Evolutionary conservation across 2,888 invertebrate genomes (phyloP).

Genomic region (Zygaena filipendulae): DNA sequence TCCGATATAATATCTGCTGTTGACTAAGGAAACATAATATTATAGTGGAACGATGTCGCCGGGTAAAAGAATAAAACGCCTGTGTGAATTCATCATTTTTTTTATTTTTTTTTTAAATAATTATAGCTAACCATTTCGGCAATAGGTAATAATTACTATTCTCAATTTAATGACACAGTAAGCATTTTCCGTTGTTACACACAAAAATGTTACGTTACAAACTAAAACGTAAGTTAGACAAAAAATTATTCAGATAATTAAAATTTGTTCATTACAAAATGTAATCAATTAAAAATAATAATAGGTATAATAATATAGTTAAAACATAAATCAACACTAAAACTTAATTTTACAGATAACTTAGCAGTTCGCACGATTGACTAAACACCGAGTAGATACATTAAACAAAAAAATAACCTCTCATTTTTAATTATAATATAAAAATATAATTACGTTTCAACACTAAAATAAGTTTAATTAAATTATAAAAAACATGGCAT

Average conservation of each 20-base stretch:
- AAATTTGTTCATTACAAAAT: constrained; percentile 45
- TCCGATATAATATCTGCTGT: too few species aligned
- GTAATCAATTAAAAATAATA: constrained; percentile 37
- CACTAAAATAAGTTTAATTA: constrained; percentile 52
- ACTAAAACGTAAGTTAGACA: too few species aligned
- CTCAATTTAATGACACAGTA: constrained; percentile 63
- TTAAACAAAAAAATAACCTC: constrained; percentile 57
- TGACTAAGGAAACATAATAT: too few species aligned
- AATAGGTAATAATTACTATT: constrained; percentile 63
- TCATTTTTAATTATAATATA: constrained; percentile 62
- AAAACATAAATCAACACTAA: constrained; percentile 60
- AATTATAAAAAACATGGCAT: constrained; percentile 63
- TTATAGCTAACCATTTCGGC: constrained; percentile 70
- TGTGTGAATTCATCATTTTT: constrained; percentile 61
- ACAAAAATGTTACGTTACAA: too few species aligned
- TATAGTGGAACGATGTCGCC: too few species aligned
- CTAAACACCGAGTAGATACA: constrained; percentile 53
- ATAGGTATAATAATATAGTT: too few species aligned
- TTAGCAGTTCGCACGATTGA: constrained; percentile 44
- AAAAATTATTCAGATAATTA: constrained; percentile 54
- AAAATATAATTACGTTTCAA: constrained; percentile 56
- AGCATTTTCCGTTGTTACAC: constrained; percentile 65
- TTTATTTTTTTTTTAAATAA: constrained; percentile 71
- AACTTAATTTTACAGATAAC: constrained; percentile 48
- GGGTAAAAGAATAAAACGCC: constrained; percentile 34